Evolutionary conservation across 2,113 vertebrate species (phyloP), one percentile per base, ranked within the genome.

Genomic region (Sceloporus tristichus): DNA sequence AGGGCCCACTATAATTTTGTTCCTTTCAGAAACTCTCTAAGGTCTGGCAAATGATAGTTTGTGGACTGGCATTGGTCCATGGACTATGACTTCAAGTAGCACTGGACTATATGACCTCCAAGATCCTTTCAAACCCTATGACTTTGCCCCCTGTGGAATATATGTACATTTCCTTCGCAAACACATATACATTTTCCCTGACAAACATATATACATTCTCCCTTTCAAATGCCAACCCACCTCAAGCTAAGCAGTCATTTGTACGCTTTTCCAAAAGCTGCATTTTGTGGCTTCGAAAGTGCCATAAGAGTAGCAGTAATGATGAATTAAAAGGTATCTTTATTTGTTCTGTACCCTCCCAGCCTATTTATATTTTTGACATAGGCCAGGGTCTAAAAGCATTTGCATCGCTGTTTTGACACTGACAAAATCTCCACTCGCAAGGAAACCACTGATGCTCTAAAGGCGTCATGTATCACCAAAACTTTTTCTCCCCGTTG

Each of bases 271-370:
- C 18, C 18, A 74, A 34, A n/a, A 79, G 65, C 4, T 76, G 13
- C 34, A n/a, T 66, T 66, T 68, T 25, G 85, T 13, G 71, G 65
- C 74, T 85, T 71, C 53, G 53, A 27, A 70, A 70, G 34, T 70
- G 29, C 40, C 5, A 14, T 68, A 25, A 66, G 62, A 85, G 80
- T 85, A 84, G 90, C 80, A 91, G 85, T 83, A 90, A 92, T 82
- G 78, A 87, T 71, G 88, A 91, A 93, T 93, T 93, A 92, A 94
- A 93, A 81, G 54, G 14, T 85, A 80, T 70, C 86, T 96, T 93
- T 90, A 85, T 5, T 85, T 85, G 90, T 82, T 74, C 40, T 19
- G 40, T 89, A 13, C 23, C 40, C 92, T 93, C 90, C 82, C 40
- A 85, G 88, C 68, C 87, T 71, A 59, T 91, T 91, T 93, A 80